Percentiles rank a stretch among this genome's conserved stretches.
Evolutionary conservation across 2,888 invertebrate genomes (phyloP).

Genomic region (Octonoba sinensis): DNA sequence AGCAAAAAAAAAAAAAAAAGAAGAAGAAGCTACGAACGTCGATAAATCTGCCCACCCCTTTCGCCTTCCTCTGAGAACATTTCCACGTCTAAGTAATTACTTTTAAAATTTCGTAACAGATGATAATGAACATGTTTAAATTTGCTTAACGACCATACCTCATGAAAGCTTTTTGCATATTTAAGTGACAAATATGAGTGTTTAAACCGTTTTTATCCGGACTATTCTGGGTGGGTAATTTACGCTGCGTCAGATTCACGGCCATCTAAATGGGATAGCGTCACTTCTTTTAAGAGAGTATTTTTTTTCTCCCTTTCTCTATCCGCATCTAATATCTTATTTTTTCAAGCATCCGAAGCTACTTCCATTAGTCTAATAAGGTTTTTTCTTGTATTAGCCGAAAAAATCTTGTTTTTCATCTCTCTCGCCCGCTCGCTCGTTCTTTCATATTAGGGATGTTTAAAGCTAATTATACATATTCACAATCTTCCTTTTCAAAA

Average conservation of each 20-base stretch:
- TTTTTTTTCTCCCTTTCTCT: not conserved
- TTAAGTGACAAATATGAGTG: constrained; percentile 61
- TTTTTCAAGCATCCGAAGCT: not conserved
- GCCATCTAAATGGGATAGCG: constrained; percentile 49
- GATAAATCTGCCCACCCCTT: not conserved
- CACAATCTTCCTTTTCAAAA: constrained; percentile 32
- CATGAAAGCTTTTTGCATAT: constrained; percentile 57
- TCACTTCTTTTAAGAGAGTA: constrained; percentile 27
- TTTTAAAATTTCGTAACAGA: constrained; percentile 44
- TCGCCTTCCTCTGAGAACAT: too few species aligned
- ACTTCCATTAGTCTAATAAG: constrained; percentile 56
- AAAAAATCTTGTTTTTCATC: not conserved
- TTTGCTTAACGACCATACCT: constrained; percentile 42
- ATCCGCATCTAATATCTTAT: not conserved
- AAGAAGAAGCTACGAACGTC: not conserved
- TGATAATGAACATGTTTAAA: constrained; percentile 62
- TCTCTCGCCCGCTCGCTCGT: not conserved
- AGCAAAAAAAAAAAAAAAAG: not conserved
- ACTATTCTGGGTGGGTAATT: constrained; percentile 51
- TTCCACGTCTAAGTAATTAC: constrained; percentile 35
- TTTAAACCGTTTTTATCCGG: constrained; percentile 55
- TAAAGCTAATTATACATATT: constrained; percentile 63
- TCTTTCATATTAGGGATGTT: constrained; percentile 61
- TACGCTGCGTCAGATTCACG: constrained; percentile 50
- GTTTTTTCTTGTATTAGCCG: not conserved